Conservation (phyloP, 2,797 vertebrate genomes). For the Labeo calbasu region DNA sequence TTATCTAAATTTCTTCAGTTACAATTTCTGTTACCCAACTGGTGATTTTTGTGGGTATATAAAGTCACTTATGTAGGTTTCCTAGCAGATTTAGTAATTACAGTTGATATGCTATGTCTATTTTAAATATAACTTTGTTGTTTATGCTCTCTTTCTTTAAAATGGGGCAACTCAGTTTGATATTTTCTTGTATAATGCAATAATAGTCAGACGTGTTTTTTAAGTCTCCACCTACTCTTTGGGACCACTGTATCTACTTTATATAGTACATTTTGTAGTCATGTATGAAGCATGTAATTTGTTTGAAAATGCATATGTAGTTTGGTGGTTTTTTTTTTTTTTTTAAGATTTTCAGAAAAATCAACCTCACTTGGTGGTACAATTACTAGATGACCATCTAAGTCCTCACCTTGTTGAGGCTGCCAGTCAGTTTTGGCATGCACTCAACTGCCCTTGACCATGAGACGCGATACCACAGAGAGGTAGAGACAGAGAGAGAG, state of each 20-base stretch:
- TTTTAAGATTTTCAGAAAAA: neutral
- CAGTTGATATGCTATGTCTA: neutral
- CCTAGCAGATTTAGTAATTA: too few relatives aligned
- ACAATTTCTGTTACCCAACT: neutral
- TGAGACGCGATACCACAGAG: conserved; percentile 45
- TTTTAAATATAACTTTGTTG: neutral
- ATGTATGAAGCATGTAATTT: neutral
- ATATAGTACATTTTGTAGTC: neutral
- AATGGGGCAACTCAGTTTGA: neutral
- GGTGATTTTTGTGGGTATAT: neutral
- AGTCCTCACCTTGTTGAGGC: conserved; percentile 36
- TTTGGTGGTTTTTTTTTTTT: neutral
- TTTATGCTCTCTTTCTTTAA: neutral
- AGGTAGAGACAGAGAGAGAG: conserved; percentile 39
- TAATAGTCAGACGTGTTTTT: neutral
- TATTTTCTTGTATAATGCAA: neutral
- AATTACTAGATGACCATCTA: conserved; percentile 20
- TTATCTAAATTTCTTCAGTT: neutral
- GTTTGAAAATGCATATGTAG: neutral
- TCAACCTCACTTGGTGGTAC: conserved; percentile 7
- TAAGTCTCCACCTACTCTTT: neutral
- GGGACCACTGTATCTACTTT: neutral
- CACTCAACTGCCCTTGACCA: conserved; percentile 59
- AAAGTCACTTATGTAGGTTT: neutral
- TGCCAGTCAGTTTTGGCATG: conserved; percentile 50